phyloP scores from a whole-genome alignment of 2,113 vertebrate genomes.

The Paramisgurnus dabryanus region DNA sequence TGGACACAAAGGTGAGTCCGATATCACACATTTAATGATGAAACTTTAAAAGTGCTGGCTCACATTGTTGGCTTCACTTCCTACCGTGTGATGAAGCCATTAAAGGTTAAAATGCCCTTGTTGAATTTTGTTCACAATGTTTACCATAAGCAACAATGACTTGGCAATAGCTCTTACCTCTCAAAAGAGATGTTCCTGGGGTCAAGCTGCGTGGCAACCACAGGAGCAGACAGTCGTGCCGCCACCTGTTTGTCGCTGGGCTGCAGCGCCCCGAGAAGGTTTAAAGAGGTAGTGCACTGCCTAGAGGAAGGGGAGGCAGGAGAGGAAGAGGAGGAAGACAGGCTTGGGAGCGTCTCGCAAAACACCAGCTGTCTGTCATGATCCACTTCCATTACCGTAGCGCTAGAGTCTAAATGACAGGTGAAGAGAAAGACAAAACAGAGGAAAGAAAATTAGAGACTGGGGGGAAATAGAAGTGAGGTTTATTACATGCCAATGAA shows the following conservation, averaged over 20 bases:
- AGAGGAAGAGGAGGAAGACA: slow-evolving; percentile 82
- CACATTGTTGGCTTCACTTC: not conserved
- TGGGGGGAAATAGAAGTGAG: not conserved
- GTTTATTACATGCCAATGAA: slow-evolving; percentile 17
- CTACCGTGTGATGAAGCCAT: slow-evolving; percentile 1
- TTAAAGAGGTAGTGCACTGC: slow-evolving; percentile 69
- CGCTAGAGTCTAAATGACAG: slow-evolving; percentile 81
- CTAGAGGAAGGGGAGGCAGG: slow-evolving; percentile 66
- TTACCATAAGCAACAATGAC: slow-evolving; percentile 1
- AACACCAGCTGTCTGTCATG: slow-evolving; percentile 93
- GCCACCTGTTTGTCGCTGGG: slow-evolving; percentile 95
- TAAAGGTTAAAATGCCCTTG: not conserved
- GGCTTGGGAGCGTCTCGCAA: slow-evolving; percentile 83
- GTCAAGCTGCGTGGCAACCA: slow-evolving; percentile 95
- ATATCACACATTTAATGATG: slow-evolving; percentile 7
- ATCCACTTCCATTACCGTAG: slow-evolving; percentile 97
- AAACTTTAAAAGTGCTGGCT: slow-evolving; percentile 14
- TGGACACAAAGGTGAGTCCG: slow-evolving; percentile 25
- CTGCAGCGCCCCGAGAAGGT: slow-evolving; percentile 84
- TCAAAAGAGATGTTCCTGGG: slow-evolving; percentile 97
- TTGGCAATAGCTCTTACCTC: slow-evolving; percentile 75
- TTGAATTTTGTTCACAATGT: not conserved
- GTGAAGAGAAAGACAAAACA: not conserved
- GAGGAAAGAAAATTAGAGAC: slow-evolving; percentile 8
- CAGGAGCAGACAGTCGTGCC: slow-evolving; percentile 85